Conservation (phyloP, 2,797 vertebrate species). For the Amazonetta brasiliensis region DNA sequence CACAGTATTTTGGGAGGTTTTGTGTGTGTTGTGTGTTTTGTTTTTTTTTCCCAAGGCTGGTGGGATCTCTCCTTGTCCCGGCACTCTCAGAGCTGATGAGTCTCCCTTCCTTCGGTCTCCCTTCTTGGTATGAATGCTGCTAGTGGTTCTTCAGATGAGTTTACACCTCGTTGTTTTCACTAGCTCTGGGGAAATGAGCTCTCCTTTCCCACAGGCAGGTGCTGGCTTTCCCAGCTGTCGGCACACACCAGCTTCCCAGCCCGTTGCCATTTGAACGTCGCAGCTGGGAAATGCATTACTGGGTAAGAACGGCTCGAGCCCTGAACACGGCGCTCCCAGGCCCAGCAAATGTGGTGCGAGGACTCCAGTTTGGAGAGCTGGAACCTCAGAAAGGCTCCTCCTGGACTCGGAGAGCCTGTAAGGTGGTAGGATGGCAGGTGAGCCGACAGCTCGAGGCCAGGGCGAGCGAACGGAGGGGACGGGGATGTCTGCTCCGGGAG, state of each 20-base stretch:
- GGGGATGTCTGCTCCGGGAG: neutral
- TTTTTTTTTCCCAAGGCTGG: neutral
- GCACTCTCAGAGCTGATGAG: accelerated
- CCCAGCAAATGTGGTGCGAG: neutral
- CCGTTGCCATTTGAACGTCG: neutral
- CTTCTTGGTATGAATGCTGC: neutral
- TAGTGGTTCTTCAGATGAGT: neutral
- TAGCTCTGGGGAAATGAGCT: neutral
- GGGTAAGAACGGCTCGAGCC: neutral
- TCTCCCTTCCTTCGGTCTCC: neutral
- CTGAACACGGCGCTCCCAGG: neutral
- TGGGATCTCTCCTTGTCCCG: neutral
- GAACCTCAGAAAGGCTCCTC: too few relatives aligned
- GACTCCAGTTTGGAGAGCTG: neutral
- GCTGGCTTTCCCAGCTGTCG: neutral
- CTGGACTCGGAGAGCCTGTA: neutral
- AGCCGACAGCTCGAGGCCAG: neutral
- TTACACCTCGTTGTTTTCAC: neutral
- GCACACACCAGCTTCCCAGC: neutral
- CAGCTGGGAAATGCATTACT: constrained; percentile 1
- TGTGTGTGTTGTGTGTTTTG: too few relatives aligned
- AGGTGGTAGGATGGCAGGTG: neutral
- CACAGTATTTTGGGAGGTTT: accelerated
- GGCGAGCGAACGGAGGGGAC: neutral
- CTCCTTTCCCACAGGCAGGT: neutral